Evolutionary conservation across 2,888 invertebrate species (phyloP).

Genomic region (Drosophila phalerata): DNA sequence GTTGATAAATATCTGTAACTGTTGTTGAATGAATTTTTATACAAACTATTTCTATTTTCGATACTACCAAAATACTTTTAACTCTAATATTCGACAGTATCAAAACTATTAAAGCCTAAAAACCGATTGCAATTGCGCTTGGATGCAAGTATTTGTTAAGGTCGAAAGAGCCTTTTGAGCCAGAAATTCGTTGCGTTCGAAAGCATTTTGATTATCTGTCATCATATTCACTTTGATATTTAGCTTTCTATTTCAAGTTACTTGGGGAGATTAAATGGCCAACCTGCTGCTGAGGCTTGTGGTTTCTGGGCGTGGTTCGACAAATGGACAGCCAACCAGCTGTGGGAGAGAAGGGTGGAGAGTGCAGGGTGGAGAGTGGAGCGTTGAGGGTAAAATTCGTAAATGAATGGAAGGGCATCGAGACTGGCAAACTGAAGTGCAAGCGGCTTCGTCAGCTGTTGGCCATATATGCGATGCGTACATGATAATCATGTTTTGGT

Average conservation of each 20-base stretch:
- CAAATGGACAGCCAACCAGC: conserved; percentile 25
- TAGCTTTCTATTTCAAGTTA: conserved; percentile 74
- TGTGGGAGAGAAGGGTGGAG: not conserved
- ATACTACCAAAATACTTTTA: not conserved
- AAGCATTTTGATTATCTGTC: conserved; percentile 46
- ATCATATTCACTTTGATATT: conserved; percentile 80
- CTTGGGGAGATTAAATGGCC: conserved; percentile 76
- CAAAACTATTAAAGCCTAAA: not conserved
- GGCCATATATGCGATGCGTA: conserved; percentile 57
- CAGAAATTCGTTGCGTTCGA: conserved; percentile 17
- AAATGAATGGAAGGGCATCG: conserved; percentile 28
- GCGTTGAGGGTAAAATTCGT: not conserved
- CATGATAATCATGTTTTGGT: conserved; percentile 75
- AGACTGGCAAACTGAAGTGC: conserved; percentile 35
- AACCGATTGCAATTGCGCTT: not conserved
- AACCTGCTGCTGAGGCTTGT: conserved; percentile 53
- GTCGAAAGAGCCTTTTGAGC: conserved; percentile 3
- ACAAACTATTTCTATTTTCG: not conserved
- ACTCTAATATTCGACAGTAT: no score
- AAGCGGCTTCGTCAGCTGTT: conserved; percentile 74
- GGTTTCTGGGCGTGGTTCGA: conserved; percentile 42
- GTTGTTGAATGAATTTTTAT: not conserved
- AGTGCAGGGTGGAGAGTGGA: not conserved
- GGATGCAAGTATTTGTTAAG: not conserved
- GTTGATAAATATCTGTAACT: not conserved